phyloP scores from a whole-genome alignment of 2,888 invertebrate genomes.

The Dicyrtoma fusca region DNA sequence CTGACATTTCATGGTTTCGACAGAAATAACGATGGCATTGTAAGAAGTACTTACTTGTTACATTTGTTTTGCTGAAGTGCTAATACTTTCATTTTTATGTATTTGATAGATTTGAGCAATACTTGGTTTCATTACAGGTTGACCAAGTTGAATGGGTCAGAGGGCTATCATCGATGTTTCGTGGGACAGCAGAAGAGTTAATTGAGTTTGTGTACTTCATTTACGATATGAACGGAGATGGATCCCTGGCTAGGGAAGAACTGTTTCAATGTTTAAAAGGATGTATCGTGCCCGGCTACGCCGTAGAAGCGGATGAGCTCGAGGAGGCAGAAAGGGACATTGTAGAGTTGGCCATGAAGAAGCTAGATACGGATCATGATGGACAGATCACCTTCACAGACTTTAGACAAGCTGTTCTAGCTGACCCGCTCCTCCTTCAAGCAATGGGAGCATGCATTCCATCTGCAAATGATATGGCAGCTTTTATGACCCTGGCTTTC shows the following conservation, averaged over 20 bases:
- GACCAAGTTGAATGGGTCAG: constrained; percentile 44
- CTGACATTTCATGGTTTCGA: constrained; percentile 50
- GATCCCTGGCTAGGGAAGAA: constrained; percentile 52
- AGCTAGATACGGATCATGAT: constrained; percentile 38
- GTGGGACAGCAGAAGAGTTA: constrained; percentile 46
- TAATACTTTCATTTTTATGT: too few species aligned
- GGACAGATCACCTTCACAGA: constrained; percentile 49
- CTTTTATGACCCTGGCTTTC: constrained; percentile 46
- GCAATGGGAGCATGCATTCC: constrained; percentile 50
- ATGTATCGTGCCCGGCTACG: constrained; percentile 51
- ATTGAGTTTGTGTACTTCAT: constrained; percentile 45
- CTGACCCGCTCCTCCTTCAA: constrained; percentile 22
- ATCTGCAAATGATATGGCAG: constrained; percentile 39
- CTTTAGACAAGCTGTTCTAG: constrained; percentile 43
- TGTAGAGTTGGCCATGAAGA: constrained; percentile 51
- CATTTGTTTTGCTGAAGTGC: too few species aligned
- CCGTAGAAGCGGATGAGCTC: constrained; percentile 49
- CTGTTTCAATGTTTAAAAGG: constrained; percentile 51
- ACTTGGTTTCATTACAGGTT: constrained; percentile 29
- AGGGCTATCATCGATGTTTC: constrained; percentile 50
- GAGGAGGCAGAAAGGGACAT: constrained; percentile 54
- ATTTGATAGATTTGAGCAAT: too few species aligned
- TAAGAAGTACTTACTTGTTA: constrained; percentile 20
- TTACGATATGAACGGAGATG: constrained; percentile 51
- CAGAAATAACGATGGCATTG: constrained; percentile 48